Percentiles rank a stretch among this genome's conserved stretches.
Evolutionary conservation across 2,113 vertebrate species (phyloP).

Genomic region (Hippocampus zosterae): DNA sequence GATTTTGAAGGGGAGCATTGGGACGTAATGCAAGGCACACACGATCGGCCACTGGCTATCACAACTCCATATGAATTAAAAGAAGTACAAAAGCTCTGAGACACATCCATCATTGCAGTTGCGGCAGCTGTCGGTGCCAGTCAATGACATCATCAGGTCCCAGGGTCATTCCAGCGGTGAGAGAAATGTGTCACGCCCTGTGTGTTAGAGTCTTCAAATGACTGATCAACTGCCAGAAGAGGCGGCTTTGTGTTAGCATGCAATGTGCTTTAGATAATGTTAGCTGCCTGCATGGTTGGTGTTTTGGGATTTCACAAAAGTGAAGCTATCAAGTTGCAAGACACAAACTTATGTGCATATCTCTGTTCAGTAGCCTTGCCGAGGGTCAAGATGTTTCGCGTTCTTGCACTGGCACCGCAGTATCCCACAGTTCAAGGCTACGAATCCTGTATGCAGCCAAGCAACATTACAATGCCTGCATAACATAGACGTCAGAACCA

Average conservation of each 20-base stretch:
- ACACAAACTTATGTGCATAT: neutral
- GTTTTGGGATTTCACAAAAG: neutral
- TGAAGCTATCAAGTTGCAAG: neutral
- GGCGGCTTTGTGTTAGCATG: conserved; percentile 15
- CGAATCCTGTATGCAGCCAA: neutral
- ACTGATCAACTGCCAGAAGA: conserved; percentile 17
- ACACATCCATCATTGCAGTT: conserved; percentile 20
- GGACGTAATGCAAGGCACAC: neutral
- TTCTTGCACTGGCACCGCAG: neutral
- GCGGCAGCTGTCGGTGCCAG: conserved; percentile 54
- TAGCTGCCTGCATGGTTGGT: neutral
- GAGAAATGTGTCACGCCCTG: conserved; percentile 29
- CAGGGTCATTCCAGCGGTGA: conserved; percentile 1
- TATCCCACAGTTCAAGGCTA: neutral
- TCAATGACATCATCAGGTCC: conserved; percentile 57
- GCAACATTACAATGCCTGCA: neutral
- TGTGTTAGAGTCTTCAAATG: conserved; percentile 17
- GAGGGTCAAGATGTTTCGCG: conserved; percentile 24
- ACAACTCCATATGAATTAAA: neutral
- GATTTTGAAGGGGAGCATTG: neutral
- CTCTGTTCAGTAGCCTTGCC: conserved; percentile 22
- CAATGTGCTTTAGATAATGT: neutral
- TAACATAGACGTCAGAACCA: no score
- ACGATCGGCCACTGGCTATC: neutral
- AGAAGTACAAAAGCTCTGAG: conserved; percentile 2